phyloP scores from a whole-genome alignment of 2,888 invertebrate genomes.

The Perizoma flavofasciatum region DNA sequence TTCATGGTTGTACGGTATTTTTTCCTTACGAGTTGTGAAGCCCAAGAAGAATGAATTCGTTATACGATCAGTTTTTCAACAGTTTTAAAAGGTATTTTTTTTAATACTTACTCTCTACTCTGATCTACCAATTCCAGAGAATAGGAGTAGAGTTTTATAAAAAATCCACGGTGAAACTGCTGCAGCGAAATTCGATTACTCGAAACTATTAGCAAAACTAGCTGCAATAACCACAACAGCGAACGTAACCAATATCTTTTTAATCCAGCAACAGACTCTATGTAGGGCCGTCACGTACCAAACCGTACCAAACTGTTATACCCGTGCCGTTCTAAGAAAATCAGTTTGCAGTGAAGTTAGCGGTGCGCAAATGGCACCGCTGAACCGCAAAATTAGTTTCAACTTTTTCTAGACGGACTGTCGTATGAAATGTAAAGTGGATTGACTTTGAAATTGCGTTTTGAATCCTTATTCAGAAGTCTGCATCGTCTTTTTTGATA shows the following conservation, averaged over 20 bases:
- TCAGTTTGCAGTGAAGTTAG: slow-evolving; percentile 80
- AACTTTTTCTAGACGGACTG: slow-evolving; percentile 67
- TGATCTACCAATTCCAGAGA: no score
- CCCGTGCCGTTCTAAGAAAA: slow-evolving; percentile 52
- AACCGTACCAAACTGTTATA: slow-evolving; percentile 35
- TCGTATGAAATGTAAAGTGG: slow-evolving; percentile 63
- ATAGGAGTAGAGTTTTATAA: slow-evolving; percentile 36
- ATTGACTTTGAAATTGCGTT: slow-evolving; percentile 31
- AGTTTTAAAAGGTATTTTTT: no score
- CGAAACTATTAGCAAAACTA: slow-evolving; percentile 31
- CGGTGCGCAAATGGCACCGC: slow-evolving; percentile 72
- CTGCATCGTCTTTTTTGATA: neutral
- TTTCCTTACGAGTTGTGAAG: no score
- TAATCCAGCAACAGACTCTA: slow-evolving; percentile 26
- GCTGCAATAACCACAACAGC: slow-evolving; percentile 28
- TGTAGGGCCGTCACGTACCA: slow-evolving; percentile 29
- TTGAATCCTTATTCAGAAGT: slow-evolving; percentile 20
- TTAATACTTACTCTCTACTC: no score
- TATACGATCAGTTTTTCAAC: no score
- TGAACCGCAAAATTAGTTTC: slow-evolving; percentile 79
- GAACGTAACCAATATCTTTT: slow-evolving; percentile 30
- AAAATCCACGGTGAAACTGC: slow-evolving; percentile 37
- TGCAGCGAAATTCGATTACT: slow-evolving; percentile 24
- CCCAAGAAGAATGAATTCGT: no score
- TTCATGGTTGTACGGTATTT: no score